These are phyloP conservation scores for Meandrina meandrites DNA, from an alignment of 92 coral and sea anemone genomes.

Conservation along the genomic window DNA sequence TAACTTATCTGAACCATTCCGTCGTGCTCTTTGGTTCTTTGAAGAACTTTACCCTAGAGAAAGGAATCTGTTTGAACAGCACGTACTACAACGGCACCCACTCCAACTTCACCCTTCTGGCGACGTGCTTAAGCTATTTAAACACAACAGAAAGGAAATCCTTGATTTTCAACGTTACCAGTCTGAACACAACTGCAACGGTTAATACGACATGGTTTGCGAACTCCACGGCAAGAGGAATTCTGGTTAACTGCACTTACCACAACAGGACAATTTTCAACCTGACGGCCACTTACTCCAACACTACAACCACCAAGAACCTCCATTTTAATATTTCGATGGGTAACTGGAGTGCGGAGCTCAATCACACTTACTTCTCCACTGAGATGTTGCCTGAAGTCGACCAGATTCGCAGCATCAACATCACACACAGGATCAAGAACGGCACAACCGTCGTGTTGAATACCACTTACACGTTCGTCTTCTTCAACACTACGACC, in stretches of 20 bases:
- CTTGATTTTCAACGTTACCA: conserved; percentile 56
- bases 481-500: conserved; percentile 53
- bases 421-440: conserved; percentile 56
- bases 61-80: conserved; percentile 63
- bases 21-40: conserved; percentile 53
- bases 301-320: conserved; percentile 45
- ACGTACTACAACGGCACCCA: conserved; percentile 66
- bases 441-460: conserved; percentile 47
- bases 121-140: conserved; percentile 56
- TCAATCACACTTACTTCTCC: conserved; percentile 66
- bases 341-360: conserved; percentile 63
- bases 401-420: conserved; percentile 55
- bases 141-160: conserved; percentile 60
- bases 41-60: conserved; percentile 54
- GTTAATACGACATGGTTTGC: conserved; percentile 70
- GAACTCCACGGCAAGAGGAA: conserved; percentile 39
- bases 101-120: conserved; percentile 50
- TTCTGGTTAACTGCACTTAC: conserved; percentile 64
- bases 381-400: conserved; percentile 18
- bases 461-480: conserved; percentile 51
- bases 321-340: conserved; percentile 50
- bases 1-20: conserved; percentile 66
- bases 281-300: conserved; percentile 54
- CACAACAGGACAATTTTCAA: conserved; percentile 57
- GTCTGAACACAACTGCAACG: conserved; percentile 52